Evolutionary conservation across 2,113 vertebrate genomes (phyloP).

Genomic region (Clinocottus analis): DNA sequence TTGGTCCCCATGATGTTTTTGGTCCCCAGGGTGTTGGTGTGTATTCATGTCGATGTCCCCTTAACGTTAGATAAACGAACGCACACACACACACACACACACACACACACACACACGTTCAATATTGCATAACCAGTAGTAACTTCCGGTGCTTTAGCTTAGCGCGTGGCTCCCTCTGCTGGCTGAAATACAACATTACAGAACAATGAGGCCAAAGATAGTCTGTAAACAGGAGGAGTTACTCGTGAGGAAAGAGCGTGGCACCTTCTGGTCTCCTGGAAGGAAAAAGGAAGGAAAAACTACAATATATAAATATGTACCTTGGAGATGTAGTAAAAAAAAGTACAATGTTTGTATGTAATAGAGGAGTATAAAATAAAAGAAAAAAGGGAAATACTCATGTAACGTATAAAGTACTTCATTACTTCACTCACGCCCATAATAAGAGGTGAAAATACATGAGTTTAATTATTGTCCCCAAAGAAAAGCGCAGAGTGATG

Average conservation of each 20-base stretch:
- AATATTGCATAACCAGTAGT: slow-evolving; percentile 14
- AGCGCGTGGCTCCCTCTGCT: slow-evolving; percentile 47
- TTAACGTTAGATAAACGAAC: too few species aligned
- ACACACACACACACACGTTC: background rate
- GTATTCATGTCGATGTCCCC: too few species aligned
- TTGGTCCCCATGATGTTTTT: too few species aligned
- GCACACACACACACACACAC: slow-evolving; percentile 12
- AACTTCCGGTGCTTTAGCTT: background rate
- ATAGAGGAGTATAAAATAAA: too few species aligned
- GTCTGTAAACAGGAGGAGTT: background rate
- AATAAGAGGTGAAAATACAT: background rate
- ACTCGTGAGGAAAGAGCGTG: background rate
- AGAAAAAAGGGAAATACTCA: too few species aligned
- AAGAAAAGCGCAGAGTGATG: slow-evolving; percentile 1
- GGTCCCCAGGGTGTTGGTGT: too few species aligned
- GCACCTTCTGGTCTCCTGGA: background rate
- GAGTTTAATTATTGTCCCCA: background rate
- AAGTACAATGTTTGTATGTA: too few species aligned
- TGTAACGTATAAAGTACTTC: too few species aligned
- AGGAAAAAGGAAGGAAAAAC: too few species aligned
- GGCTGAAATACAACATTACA: slow-evolving; percentile 21
- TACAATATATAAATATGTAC: too few species aligned
- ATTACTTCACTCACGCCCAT: too few species aligned
- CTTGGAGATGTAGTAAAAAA: too few species aligned
- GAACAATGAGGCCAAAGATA: background rate